Base-by-base conservation (phyloP, 1,140 invertebrate species). In the Bombus sibiricus region DNA sequence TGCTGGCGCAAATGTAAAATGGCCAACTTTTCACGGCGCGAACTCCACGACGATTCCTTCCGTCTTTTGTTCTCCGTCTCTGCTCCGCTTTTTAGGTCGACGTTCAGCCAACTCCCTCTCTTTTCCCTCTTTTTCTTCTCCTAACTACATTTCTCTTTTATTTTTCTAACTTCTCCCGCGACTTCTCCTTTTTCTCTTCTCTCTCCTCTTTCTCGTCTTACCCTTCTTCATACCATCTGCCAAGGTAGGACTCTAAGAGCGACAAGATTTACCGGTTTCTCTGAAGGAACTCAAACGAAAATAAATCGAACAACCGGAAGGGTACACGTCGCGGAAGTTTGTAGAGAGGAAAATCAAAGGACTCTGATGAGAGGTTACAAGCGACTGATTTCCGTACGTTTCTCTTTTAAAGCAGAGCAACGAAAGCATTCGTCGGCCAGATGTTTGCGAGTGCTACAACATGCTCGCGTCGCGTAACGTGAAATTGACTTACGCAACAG, bases 1-100 rank as follows among this genome's bases (percentile, higher is more conserved):
- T 88, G 85, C 87, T 91, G 77, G 84, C 25, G 88, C 84, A 90
- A 91, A 92, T 89, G 88, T 85, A 85, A 77, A 91, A 92, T 89
- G 86, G 86, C 91, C 86, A 91, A 90, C 86, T 90, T 87, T 85
- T 78, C 76, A 34, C 62, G 41, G 25, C 37, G 64, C 43, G 41
- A 77, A 75, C 75, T 43, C 68, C 3, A 43, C 68, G 47, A 57
- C 66, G 64, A 41, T 85, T 74, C 72, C 25, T 53, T 75, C 22
- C 66, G 28, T n/a, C 57, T 73, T 34, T 47, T 59, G 57, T 57
- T 73, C 71, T 34, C 62, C 18, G 18, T 59, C 41, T 34, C 28
- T 28, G 34, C 72, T 57, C 37, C 59, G n/a, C 34, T 34, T 77
- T 86, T 83, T 69, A 66, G 74, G 32, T n/a, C 47, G 47, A 53